Conservation (phyloP, 2,888 invertebrate species). For the Heliothis peltigera region DNA sequence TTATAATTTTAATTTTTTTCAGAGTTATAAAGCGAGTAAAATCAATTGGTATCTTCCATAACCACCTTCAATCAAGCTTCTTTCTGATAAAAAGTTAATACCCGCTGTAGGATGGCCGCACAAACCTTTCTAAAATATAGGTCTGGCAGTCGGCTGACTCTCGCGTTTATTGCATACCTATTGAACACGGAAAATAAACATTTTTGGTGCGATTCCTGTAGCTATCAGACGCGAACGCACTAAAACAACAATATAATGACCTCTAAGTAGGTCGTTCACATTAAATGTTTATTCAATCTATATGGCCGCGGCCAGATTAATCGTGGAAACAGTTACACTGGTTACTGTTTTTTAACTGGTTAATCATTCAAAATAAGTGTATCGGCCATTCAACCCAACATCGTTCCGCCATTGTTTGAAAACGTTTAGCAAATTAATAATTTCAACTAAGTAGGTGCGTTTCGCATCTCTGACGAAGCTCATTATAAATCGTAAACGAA, state of each 20-base stretch:
- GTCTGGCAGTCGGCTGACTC: no score
- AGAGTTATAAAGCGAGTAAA: no score
- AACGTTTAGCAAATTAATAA: neutral
- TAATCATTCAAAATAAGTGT: conserved; percentile 15
- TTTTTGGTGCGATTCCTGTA: conserved; percentile 19
- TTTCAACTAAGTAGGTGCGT: neutral
- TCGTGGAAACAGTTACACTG: conserved; percentile 15
- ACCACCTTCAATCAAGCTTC: no score
- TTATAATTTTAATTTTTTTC: no score
- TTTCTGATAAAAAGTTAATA: no score
- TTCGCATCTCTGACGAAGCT: conserved; percentile 12
- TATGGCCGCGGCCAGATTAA: conserved; percentile 46
- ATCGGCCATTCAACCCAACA: conserved; percentile 15
- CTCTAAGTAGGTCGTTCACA: conserved; percentile 41
- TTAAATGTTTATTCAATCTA: conserved; percentile 29
- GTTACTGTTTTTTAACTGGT: conserved; percentile 41
- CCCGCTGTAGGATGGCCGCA: no score
- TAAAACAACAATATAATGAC: conserved; percentile 41
- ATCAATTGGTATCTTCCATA: no score
- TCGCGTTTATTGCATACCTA: no score
- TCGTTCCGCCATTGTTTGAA: conserved; percentile 3
- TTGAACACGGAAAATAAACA: neutral
- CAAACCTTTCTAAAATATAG: no score
- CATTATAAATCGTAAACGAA: conserved; percentile 11
- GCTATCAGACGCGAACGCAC: conserved; percentile 21